Conservation (phyloP, 2,888 invertebrate genomes). For the Harpalus rubripes region DNA sequence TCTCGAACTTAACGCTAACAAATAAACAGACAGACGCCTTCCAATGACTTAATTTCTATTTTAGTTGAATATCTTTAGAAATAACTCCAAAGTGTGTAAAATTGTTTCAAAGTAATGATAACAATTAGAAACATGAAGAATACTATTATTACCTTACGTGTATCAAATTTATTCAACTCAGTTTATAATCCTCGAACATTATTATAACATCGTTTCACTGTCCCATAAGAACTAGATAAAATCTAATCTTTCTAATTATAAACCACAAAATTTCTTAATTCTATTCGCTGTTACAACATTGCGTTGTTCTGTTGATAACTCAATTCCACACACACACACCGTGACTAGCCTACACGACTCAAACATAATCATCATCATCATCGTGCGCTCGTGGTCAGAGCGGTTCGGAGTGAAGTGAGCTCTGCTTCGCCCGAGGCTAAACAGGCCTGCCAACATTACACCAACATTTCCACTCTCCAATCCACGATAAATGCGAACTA, state of each 20-base stretch:
- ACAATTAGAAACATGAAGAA: no score
- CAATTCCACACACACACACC: slow-evolving; percentile 41
- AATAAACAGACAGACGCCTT: no score
- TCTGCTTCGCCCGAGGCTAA: slow-evolving; percentile 19
- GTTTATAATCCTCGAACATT: background rate
- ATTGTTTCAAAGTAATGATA: no score
- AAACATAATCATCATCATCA: slow-evolving; percentile 64
- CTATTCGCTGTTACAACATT: slow-evolving; percentile 50
- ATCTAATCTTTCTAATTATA: background rate
- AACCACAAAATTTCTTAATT: slow-evolving; percentile 54
- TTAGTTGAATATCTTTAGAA: no score
- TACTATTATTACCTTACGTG: no score
- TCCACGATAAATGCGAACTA: background rate
- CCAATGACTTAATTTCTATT: no score
- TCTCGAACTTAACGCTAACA: no score
- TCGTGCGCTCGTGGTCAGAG: slow-evolving; percentile 18
- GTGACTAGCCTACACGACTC: slow-evolving; percentile 59
- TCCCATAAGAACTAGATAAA: background rate
- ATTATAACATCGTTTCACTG: background rate
- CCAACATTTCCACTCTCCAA: slow-evolving; percentile 23
- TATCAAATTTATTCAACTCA: no score
- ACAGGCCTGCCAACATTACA: slow-evolving; percentile 35
- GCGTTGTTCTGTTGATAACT: slow-evolving; percentile 60
- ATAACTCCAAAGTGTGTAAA: no score
- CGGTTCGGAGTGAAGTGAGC: slow-evolving; percentile 13